Evolutionary conservation across 2,888 invertebrate genomes (phyloP), one percentile per base, ranked within the genome.

Genomic region (Pristionchus entomophagus): DNA sequence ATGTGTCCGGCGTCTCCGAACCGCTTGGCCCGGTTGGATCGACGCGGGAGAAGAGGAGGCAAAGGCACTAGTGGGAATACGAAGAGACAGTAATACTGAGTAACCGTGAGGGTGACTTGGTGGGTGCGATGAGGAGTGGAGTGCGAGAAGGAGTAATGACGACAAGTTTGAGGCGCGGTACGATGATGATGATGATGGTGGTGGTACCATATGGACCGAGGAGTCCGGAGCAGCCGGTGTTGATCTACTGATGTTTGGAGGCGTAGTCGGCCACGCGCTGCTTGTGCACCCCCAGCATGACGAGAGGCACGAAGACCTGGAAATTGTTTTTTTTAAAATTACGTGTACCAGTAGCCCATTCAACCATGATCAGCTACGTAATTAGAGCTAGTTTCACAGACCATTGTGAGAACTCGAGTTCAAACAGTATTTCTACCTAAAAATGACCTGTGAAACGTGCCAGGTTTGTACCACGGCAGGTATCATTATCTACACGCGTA

Each of bases 281-380:
- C 78, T 91, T 91, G 88, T 93, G 93, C 22, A 93, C 87, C 22
- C 92, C 92, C 62, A 92, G 91, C 91, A 92, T 91, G 19, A 89
- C 90, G 45, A 92, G 86, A n/a, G 92, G 92, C 12, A 93, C 93
- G 86, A 92, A 93, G 65, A 93, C 51, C 73, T 73, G 2, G 0
- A 8, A 45, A 26, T 56, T n/a, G 56, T 56, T 56, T 45, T 45
- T 45, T 45, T 45, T n/a, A n/a, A n/a, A n/a, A n/a, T n/a, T n/a
- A n/a, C n/a, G n/a, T n/a, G n/a, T n/a, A n/a, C n/a, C n/a, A n/a
- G n/a, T n/a, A n/a, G n/a, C n/a, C n/a, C n/a, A 53, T 53, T n/a
- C n/a, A n/a, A n/a, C n/a, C n/a, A n/a, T n/a, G n/a, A n/a, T n/a
- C n/a, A n/a, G n/a, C n/a, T n/a, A n/a, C n/a, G n/a, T n/a, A n/a